phyloP scores from a whole-genome alignment of 2,888 invertebrate genomes.

The Drosophila pullipes region DNA sequence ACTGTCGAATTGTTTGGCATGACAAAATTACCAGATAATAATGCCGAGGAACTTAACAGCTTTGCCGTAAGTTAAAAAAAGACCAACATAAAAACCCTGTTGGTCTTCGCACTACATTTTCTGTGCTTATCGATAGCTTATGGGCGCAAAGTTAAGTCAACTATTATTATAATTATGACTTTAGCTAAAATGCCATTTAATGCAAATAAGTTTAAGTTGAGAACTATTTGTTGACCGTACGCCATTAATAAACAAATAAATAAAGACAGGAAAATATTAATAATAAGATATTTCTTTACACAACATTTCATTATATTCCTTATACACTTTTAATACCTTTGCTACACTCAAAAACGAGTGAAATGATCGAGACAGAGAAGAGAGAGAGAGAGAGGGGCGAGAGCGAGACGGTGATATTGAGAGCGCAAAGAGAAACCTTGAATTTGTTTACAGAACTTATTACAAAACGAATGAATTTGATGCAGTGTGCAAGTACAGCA shows the following conservation, averaged over 20 bases:
- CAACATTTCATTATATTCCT: neutral
- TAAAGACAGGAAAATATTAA: neutral
- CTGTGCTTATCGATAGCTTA: neutral
- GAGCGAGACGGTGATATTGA: neutral
- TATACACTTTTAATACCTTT: slow-evolving; percentile 1
- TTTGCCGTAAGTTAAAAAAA: neutral
- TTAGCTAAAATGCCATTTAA: slow-evolving; percentile 9
- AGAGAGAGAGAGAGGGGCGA: slow-evolving; percentile 2
- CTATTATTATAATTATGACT: slow-evolving; percentile 26
- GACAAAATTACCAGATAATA: slow-evolving; percentile 21
- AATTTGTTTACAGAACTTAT: slow-evolving; percentile 59
- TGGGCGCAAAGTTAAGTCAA: slow-evolving; percentile 22
- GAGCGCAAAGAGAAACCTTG: slow-evolving; percentile 51
- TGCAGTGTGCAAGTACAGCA: slow-evolving; percentile 35
- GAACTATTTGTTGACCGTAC: slow-evolving; percentile 1
- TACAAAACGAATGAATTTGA: slow-evolving; percentile 51
- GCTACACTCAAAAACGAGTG: slow-evolving; percentile 19
- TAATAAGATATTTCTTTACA: neutral
- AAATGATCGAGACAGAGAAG: slow-evolving; percentile 11
- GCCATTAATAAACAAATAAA: slow-evolving; percentile 12
- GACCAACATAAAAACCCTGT: neutral
- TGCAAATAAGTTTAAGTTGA: slow-evolving; percentile 13
- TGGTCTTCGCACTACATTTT: slow-evolving; percentile 7
- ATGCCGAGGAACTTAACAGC: slow-evolving; percentile 7
- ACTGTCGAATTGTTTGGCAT: slow-evolving; percentile 21